These are phyloP conservation scores for Empidonax alnorum DNA, from an alignment of 2,113 vertebrate species.

Conservation along the genomic window DNA sequence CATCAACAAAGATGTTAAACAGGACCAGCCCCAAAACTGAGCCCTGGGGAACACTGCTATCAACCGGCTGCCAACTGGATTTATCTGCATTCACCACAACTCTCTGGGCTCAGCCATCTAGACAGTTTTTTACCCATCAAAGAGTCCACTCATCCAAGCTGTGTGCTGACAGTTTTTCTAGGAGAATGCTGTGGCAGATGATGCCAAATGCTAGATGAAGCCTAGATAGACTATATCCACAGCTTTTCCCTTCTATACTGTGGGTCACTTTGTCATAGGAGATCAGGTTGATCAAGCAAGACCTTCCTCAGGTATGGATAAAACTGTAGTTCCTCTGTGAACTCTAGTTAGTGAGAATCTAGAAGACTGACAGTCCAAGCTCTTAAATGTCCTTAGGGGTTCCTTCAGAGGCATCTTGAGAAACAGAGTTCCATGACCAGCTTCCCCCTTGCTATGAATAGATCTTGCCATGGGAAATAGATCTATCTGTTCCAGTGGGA, in stretches of 20 bases:
- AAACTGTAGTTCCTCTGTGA: not conserved
- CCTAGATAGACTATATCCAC: not conserved
- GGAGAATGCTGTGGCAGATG: not conserved
- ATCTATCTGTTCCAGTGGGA: not conserved
- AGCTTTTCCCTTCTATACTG: not conserved
- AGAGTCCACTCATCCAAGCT: not conserved
- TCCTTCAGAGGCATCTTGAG: not conserved
- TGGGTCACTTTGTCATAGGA: not conserved
- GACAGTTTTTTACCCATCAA: not conserved
- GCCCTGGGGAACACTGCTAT: fast-evolving
- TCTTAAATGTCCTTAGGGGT: not conserved
- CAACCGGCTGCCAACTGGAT: not conserved
- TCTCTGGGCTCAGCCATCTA: not conserved
- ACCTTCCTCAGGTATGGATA: not conserved
- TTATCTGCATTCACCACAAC: not conserved
- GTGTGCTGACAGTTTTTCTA: not conserved
- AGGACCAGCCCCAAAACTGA: too few species aligned
- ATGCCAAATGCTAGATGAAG: not conserved
- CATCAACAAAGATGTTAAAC: not conserved
- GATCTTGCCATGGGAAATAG: not conserved
- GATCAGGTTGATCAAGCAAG: not conserved
- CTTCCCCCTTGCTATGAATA: not conserved
- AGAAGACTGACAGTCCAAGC: not conserved
- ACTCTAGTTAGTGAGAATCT: not conserved
- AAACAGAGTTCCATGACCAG: not conserved